Conservation (phyloP, 2,113 vertebrate species). For the Toxotes chatareus region DNA sequence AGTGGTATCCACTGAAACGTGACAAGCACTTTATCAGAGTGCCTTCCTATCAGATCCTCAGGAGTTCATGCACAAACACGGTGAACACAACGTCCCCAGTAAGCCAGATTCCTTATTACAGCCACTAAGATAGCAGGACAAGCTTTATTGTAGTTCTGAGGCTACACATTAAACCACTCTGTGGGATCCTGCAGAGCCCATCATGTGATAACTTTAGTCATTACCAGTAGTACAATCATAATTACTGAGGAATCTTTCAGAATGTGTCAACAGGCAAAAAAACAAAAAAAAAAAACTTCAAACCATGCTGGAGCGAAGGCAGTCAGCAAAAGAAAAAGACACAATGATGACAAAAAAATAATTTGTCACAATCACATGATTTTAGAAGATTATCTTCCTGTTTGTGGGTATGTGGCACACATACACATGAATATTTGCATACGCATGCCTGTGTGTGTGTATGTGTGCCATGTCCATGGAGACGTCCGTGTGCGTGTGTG, state of each 20-base stretch:
- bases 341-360: background rate
- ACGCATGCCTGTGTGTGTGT: constrained; percentile 36
- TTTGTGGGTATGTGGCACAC: constrained; percentile 5
- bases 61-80: constrained; percentile 67
- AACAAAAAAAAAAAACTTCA: background rate
- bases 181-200: constrained; percentile 34
- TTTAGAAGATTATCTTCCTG: background rate
- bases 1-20: constrained; percentile 73
- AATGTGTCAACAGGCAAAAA: constrained; percentile 43
- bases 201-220: constrained; percentile 81
- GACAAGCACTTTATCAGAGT: constrained; percentile 74
- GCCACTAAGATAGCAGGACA: constrained; percentile 63
- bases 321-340: background rate
- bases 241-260: constrained; percentile 62
- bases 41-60: constrained; percentile 71
- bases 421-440: constrained; percentile 28
- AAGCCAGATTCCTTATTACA: constrained; percentile 65
- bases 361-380: constrained; percentile 48
- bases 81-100: constrained; percentile 66
- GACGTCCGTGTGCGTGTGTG: constrained; percentile 68
- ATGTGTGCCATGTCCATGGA: constrained; percentile 54
- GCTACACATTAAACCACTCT: constrained; percentile 82
- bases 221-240: constrained; percentile 72
- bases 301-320: background rate
- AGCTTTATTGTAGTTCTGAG: constrained; percentile 72